Percentiles rank a stretch among this genome's conserved stretches.
These are phyloP conservation scores for Sminthurides bifidus DNA, from an alignment of 1,140 invertebrate genomes.

Conservation along the genomic window DNA sequence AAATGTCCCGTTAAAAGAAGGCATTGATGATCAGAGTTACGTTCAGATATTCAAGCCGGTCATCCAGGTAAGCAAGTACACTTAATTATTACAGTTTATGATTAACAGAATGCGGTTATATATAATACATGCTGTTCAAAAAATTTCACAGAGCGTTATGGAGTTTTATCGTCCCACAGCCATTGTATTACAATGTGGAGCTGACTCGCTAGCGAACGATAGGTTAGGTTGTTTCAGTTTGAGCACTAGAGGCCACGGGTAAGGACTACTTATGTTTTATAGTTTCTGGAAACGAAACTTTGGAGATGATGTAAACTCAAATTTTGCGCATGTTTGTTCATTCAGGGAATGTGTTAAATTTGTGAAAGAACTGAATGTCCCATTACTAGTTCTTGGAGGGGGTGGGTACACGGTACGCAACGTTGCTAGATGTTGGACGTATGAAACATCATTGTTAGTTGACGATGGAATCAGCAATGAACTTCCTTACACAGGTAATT, in stretches of 20 bases:
- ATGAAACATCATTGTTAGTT: conserved; percentile 88
- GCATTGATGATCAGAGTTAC: conserved; percentile 91
- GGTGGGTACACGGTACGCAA: conserved; percentile 95
- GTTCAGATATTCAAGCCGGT: conserved; percentile 87
- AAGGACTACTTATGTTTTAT: conserved; percentile 33
- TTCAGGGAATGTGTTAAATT: conserved; percentile 84
- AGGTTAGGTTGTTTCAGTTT: conserved; percentile 79
- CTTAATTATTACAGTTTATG: conserved; percentile 4
- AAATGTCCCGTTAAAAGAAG: conserved; percentile 92
- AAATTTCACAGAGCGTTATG: conserved; percentile 59
- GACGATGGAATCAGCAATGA: conserved; percentile 86
- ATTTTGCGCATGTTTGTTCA: not conserved
- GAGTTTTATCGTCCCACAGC: conserved; percentile 93
- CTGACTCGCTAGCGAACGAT: conserved; percentile 93
- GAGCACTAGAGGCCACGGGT: conserved; percentile 77
- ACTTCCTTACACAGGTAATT: conserved; percentile 61
- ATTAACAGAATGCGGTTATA: not conserved
- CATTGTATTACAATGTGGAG: conserved; percentile 95
- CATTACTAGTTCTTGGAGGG: conserved; percentile 86
- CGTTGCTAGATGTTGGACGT: conserved; percentile 97
- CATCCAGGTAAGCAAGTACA: conserved; percentile 45
- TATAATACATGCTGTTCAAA: not conserved
- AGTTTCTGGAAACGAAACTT: too few relatives aligned
- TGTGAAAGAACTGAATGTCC: conserved; percentile 86
- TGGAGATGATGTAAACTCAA: not conserved